Evolutionary conservation across 2,797 vertebrate genomes (phyloP).

Genomic region (Euthynnus affinis): DNA sequence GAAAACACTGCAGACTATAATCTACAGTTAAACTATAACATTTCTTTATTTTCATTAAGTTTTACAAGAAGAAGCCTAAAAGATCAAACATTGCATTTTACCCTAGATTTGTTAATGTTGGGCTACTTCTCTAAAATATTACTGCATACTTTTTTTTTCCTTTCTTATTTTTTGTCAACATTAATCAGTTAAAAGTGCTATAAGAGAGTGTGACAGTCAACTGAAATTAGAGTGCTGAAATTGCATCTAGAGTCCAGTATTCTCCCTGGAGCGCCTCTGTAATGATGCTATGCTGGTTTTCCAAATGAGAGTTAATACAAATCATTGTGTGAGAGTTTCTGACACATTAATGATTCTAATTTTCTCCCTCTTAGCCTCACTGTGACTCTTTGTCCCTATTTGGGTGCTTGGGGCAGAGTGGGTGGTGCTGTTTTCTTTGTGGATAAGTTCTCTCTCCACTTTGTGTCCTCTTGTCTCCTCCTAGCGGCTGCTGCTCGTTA

Average conservation of each 20-base stretch:
- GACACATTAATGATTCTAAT: background rate
- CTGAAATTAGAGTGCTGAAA: background rate
- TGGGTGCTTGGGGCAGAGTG: slow-evolving; percentile 77
- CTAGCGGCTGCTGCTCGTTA: slow-evolving; percentile 73
- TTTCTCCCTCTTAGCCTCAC: slow-evolving; percentile 31
- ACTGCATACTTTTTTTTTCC: background rate
- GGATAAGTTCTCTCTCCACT: slow-evolving; percentile 53
- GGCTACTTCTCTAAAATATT: background rate
- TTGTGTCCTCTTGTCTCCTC: slow-evolving; percentile 62
- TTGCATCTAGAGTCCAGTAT: background rate
- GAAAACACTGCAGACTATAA: background rate
- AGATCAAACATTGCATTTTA: background rate
- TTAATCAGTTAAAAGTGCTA: background rate
- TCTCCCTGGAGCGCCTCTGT: background rate
- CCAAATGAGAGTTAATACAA: background rate
- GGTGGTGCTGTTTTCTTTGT: slow-evolving; percentile 71
- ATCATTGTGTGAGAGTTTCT: background rate
- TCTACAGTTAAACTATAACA: background rate
- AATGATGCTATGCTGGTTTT: background rate
- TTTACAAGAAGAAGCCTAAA: background rate
- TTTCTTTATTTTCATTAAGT: background rate
- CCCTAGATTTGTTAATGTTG: background rate
- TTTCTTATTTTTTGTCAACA: too few species aligned
- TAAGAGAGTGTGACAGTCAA: background rate
- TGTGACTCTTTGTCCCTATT: slow-evolving; percentile 62